Conservation (phyloP, 2,888 invertebrate species). For the Drosophila limbata region DNA sequence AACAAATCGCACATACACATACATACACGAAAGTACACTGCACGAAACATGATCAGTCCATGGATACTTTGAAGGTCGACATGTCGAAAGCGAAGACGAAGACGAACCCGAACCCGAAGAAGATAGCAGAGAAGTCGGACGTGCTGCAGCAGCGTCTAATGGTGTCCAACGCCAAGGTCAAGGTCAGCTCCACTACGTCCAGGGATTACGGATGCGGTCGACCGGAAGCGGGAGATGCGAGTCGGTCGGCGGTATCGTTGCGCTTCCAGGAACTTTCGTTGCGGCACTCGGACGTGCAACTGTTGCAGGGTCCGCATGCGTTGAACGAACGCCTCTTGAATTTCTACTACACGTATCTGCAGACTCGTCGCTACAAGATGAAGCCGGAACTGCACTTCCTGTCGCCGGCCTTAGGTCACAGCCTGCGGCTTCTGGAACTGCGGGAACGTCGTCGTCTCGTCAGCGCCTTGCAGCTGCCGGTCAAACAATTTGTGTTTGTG, state of each 20-base stretch:
- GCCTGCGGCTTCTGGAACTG: constrained; percentile 14
- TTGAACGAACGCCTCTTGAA: constrained; percentile 53
- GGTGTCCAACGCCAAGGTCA: background rate
- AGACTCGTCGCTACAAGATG: constrained; percentile 36
- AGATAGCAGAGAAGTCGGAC: background rate
- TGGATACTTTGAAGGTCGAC: background rate
- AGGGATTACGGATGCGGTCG: constrained; percentile 1
- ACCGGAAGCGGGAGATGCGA: constrained; percentile 4
- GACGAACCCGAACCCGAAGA: background rate
- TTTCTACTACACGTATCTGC: constrained; percentile 57
- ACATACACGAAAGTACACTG: background rate
- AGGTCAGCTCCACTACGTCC: background rate
- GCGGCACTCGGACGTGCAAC: constrained; percentile 46
- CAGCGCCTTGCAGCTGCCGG: constrained; percentile 17
- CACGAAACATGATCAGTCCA: background rate
- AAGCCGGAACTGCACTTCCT: constrained; percentile 43
- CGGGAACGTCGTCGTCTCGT: constrained; percentile 16
- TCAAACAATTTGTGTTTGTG: constrained; percentile 47
- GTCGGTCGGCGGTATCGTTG: constrained; percentile 22
- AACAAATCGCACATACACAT: background rate
- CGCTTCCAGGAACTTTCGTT: constrained; percentile 44
- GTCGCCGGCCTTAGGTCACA: constrained; percentile 24
- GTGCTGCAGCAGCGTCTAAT: background rate
- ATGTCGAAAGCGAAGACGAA: constrained; percentile 6
- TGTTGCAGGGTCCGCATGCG: constrained; percentile 36